phyloP scores from a whole-genome alignment of 2,888 invertebrate genomes.

The Hermodice carunculata region DNA sequence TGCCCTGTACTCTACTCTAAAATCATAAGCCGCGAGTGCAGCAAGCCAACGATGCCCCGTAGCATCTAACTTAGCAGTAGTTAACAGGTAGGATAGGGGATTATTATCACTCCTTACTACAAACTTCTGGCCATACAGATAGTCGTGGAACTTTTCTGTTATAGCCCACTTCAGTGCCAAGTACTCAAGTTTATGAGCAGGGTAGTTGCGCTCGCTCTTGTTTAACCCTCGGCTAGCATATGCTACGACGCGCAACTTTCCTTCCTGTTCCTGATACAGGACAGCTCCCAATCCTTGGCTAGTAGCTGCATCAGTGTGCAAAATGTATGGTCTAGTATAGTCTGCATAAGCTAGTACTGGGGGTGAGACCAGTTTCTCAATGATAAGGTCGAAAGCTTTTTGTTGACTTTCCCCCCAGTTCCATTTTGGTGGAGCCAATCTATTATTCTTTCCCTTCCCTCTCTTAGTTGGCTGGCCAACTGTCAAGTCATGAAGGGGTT shows the following conservation, averaged over 20 bases:
- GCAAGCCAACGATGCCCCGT: too few relatives aligned
- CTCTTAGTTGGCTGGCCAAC: neutral
- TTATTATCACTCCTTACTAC: too few relatives aligned
- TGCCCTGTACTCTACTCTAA: neutral
- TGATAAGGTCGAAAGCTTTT: neutral
- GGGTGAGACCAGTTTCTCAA: neutral
- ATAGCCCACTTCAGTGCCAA: too few relatives aligned
- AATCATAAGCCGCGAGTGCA: neutral
- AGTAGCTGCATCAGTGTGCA: neutral
- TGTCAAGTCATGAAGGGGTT: constrained; percentile 23
- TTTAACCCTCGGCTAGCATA: constrained; percentile 1
- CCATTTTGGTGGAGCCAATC: neutral
- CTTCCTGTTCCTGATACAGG: constrained; percentile 2
- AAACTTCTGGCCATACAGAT: too few relatives aligned
- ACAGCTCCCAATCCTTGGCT: neutral
- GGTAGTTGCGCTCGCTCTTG: neutral
- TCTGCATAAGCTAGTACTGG: constrained; percentile 4
- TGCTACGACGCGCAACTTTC: neutral
- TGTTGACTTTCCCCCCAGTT: too few relatives aligned
- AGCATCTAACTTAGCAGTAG: too few relatives aligned
- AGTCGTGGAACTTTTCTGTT: neutral
- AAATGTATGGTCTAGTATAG: neutral
- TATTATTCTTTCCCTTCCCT: neutral
- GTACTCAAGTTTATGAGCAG: constrained; percentile 7
- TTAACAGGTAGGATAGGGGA: too few relatives aligned